These are phyloP conservation scores for Gymnodraco acuticeps DNA, from an alignment of 2,797 vertebrate genomes.

Conservation along the genomic window DNA sequence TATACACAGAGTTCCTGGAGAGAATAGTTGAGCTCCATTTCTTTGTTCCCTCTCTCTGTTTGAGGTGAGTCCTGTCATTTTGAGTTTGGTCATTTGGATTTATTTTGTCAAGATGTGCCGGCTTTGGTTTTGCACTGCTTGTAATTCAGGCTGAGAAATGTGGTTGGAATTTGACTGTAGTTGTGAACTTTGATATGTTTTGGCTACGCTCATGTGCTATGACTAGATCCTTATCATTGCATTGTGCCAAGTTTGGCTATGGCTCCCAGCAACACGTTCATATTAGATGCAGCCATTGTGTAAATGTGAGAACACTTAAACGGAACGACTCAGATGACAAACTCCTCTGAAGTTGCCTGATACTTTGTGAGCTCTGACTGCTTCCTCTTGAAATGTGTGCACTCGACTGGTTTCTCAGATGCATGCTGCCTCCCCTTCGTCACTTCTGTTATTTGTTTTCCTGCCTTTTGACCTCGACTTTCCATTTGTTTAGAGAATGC, in stretches of 20 bases:
- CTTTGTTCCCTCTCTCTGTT: constrained; percentile 57
- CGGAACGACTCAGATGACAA: constrained; percentile 10
- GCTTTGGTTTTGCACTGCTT: constrained; percentile 4
- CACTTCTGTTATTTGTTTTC: constrained; percentile 45
- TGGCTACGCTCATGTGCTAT: constrained; percentile 49
- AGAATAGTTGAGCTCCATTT: constrained; percentile 43
- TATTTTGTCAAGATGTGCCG: constrained; percentile 19
- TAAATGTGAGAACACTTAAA: constrained; percentile 37
- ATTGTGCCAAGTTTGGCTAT: constrained; percentile 27
- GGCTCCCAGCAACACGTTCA: constrained; percentile 36
- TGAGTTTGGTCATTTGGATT: constrained; percentile 39
- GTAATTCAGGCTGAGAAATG: constrained; percentile 29
- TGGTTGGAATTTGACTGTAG: constrained; percentile 36
- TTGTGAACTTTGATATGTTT: constrained; percentile 64
- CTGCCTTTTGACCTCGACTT: constrained; percentile 51
- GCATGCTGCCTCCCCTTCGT: constrained; percentile 24
- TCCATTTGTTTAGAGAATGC: constrained; percentile 66
- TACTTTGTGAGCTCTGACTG: constrained; percentile 2
- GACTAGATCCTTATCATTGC: constrained; percentile 53
- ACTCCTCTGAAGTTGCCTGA: constrained; percentile 12
- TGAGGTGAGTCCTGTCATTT: constrained; percentile 78
- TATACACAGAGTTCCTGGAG: constrained; percentile 37
- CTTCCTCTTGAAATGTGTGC: constrained; percentile 8
- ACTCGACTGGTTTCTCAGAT: constrained; percentile 14
- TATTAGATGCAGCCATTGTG: constrained; percentile 28